Percentiles rank a stretch among this genome's conserved stretches.
These are phyloP conservation scores for Cosmia pyralina DNA, from an alignment of 2,888 invertebrate species.

Conservation along the genomic window DNA sequence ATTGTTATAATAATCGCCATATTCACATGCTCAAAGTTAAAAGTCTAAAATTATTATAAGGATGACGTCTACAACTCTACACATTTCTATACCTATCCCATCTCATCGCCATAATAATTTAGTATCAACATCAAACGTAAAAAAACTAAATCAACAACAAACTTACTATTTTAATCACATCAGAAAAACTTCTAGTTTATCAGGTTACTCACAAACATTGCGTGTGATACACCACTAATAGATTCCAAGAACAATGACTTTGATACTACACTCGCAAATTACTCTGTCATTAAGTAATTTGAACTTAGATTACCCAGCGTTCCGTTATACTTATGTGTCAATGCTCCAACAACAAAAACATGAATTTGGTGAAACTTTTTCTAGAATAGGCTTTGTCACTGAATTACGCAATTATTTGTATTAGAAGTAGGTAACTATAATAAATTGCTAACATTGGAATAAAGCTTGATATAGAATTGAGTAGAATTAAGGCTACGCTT, in stretches of 20 bases:
- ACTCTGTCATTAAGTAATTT: constrained; percentile 50
- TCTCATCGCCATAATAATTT: not conserved
- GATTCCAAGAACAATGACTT: constrained; percentile 49
- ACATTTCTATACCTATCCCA: not conserved
- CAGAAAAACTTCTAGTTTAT: constrained; percentile 12
- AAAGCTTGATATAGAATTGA: not conserved
- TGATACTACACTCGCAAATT: constrained; percentile 35
- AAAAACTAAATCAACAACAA: not conserved
- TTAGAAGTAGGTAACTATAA: not conserved
- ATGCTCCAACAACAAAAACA: constrained; percentile 20
- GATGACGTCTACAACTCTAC: too few species aligned
- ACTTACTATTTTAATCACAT: too few species aligned
- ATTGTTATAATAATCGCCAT: not conserved
- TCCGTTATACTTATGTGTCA: constrained; percentile 22
- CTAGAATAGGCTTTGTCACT: not conserved
- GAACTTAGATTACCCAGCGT: constrained; percentile 19
- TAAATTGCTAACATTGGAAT: not conserved
- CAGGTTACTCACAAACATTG: constrained; percentile 34
- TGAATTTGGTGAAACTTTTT: not conserved
- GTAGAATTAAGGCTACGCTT: not conserved
- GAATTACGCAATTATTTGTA: constrained; percentile 2
- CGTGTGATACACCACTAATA: constrained; percentile 44
- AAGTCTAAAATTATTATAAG: not conserved
- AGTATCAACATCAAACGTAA: not conserved
- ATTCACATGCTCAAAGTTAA: not conserved